These are phyloP conservation scores for Vidua chalybeata DNA, from an alignment of 2,113 vertebrate species.

Conservation along the genomic window DNA sequence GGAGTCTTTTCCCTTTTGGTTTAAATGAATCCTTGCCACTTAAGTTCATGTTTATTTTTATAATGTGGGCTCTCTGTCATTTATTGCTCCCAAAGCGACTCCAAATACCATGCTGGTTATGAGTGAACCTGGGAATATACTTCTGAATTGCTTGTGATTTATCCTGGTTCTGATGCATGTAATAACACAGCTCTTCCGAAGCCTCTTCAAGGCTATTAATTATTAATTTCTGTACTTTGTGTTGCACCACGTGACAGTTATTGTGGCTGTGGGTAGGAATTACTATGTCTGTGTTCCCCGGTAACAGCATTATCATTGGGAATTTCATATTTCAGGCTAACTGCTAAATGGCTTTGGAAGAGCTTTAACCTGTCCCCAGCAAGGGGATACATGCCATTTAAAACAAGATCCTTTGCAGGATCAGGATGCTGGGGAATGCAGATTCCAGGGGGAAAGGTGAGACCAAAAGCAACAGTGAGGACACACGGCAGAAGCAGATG, in stretches of 20 bases:
- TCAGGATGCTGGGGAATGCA: not conserved
- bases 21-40: slow-evolving; percentile 74
- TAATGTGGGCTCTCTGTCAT: slow-evolving; percentile 71
- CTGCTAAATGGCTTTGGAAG: not conserved
- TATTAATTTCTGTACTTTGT: slow-evolving; percentile 65
- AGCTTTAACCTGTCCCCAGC: not conserved
- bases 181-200: slow-evolving; percentile 36
- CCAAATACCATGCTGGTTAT: slow-evolving; percentile 53
- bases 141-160: slow-evolving; percentile 69
- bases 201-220: slow-evolving; percentile 51
- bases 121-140: slow-evolving; percentile 55
- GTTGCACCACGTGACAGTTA: slow-evolving; percentile 27
- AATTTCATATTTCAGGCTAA: not conserved
- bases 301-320: not conserved
- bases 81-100: slow-evolving; percentile 63
- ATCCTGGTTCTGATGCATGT: slow-evolving; percentile 36
- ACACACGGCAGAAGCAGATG: rapidly evolving
- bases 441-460: not conserved
- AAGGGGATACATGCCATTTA: not conserved
- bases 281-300: not conserved
- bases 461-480: rapidly evolving
- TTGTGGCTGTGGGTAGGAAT: slow-evolving; percentile 20
- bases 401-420: not conserved
- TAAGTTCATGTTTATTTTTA: slow-evolving; percentile 82
- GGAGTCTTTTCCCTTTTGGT: slow-evolving; percentile 65